phyloP scores from a whole-genome alignment of 2,113 vertebrate genomes.

The Melanerpes formicivorus region DNA sequence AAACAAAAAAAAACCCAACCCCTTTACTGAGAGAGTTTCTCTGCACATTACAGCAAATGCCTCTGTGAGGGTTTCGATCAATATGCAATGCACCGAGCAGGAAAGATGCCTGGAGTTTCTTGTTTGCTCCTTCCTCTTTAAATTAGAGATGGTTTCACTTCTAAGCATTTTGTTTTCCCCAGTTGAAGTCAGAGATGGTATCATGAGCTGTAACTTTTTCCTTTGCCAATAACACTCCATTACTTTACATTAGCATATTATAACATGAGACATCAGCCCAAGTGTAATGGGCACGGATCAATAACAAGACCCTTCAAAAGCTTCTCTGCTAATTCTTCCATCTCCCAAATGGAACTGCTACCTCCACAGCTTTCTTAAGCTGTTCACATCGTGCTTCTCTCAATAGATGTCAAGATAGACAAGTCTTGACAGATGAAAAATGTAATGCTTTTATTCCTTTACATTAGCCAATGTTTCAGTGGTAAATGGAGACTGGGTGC shows the following conservation, averaged over 20 bases:
- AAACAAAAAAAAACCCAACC: neutral
- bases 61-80: neutral
- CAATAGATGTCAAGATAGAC: neutral
- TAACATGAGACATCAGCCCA: neutral
- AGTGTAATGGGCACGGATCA: slow-evolving; percentile 13
- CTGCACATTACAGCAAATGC: neutral
- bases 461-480: neutral
- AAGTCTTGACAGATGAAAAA: neutral
- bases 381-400: neutral
- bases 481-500: neutral
- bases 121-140: neutral
- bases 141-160: neutral
- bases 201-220: neutral
- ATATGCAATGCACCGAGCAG: neutral
- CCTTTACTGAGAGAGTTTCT: neutral
- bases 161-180: neutral
- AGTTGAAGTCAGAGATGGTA: neutral
- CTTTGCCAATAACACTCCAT: neutral
- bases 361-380: neutral
- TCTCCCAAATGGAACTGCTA: neutral
- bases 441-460: neutral
- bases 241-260: neutral
- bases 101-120: neutral
- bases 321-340: neutral
- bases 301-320: slow-evolving; percentile 2